These are phyloP conservation scores for Cassiopea andromeda DNA, from an alignment of 30 jellyfish, hydroid and myxozoan species.

Conservation along the genomic window DNA sequence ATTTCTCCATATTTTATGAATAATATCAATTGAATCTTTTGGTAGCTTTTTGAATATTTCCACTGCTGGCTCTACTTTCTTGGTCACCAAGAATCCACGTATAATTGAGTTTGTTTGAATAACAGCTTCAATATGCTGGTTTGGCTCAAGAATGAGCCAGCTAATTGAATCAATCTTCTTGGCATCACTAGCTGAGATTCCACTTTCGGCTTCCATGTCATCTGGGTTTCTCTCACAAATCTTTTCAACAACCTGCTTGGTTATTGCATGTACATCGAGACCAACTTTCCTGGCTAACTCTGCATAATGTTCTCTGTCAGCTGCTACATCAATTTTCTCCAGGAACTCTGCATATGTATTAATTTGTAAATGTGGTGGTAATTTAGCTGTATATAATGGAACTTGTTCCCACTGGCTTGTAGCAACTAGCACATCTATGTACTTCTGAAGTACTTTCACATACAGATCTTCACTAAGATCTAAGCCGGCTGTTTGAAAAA, in stretches of 20 bases:
- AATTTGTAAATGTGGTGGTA: constrained; percentile 78
- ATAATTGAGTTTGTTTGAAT: constrained; percentile 92
- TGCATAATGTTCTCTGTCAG: constrained; percentile 59
- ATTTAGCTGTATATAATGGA: constrained; percentile 83
- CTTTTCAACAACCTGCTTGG: constrained; percentile 84
- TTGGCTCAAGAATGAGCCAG: constrained; percentile 89
- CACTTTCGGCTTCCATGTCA: constrained; percentile 27
- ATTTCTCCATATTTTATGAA: constrained; percentile 83
- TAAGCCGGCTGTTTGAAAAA: constrained; percentile 62
- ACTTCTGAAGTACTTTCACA: constrained; percentile 27
- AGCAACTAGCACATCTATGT: constrained; percentile 60
- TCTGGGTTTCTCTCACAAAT: constrained; percentile 72
- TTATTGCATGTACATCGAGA: constrained; percentile 73
- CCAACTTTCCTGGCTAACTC: constrained; percentile 74
- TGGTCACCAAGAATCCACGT: constrained; percentile 74
- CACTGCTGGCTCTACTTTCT: constrained; percentile 72
- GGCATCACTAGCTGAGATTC: constrained; percentile 56
- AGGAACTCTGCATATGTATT: constrained; percentile 77
- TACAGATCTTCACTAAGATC: constrained; percentile 46
- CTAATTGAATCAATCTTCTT: constrained; percentile 78
- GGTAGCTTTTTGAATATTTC: constrained; percentile 82
- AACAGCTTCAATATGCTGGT: constrained; percentile 88
- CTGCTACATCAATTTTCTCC: constrained; percentile 43
- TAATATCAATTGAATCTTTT: constrained; percentile 80
- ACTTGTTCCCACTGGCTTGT: constrained; percentile 67